Evolutionary conservation across 2,888 invertebrate genomes (phyloP), one percentile per base, ranked within the genome.

Genomic region (Mythimna lalbum): DNA sequence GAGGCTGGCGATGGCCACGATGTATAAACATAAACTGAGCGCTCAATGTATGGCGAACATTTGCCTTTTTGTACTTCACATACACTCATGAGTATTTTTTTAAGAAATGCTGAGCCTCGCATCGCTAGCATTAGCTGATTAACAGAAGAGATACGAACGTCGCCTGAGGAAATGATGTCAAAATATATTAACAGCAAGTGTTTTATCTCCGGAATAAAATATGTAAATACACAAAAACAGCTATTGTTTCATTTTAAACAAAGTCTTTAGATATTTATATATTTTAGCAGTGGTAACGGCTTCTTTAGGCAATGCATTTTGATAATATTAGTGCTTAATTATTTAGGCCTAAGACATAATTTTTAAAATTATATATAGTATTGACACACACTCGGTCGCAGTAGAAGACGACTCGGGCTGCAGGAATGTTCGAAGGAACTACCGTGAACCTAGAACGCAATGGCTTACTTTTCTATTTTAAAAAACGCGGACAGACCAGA

Each of bases 51-150:
- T 62, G 39, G 31, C 43, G 23, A 21, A 71, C 43, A 43, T 63
- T 31, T 47, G 33, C 73, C 21, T 49, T 55, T 60, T 67, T 36
- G 43, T 56, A 5, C 14, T 33, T 5, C 12, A 61, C 6, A 47
- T 31, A n/a, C 14, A 4, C 19, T 31, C 10, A 19, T 31, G 19
- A 43, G 17, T 43, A 43, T 10, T 31, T 56, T 52, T 43, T 27
- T 12, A 9, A 43, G 23, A 6, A 50, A 61, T 19, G 39, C 47
- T 50, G 21, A 61, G 63, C 17, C 47, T 10, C 17, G 14, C 21
- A 23, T 21, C n/a, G 23, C 52, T 62, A 27, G 10, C 63, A 64
- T 60, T 73, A 73, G 43, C 59, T 68, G 53, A 73, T 74, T 68
- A 63, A 63, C 19, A 33, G 1, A 47, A 50, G 2, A 62, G 12